phyloP scores from a whole-genome alignment of 2,113 vertebrate genomes.

The Sinocyclocheilus grahami region DNA sequence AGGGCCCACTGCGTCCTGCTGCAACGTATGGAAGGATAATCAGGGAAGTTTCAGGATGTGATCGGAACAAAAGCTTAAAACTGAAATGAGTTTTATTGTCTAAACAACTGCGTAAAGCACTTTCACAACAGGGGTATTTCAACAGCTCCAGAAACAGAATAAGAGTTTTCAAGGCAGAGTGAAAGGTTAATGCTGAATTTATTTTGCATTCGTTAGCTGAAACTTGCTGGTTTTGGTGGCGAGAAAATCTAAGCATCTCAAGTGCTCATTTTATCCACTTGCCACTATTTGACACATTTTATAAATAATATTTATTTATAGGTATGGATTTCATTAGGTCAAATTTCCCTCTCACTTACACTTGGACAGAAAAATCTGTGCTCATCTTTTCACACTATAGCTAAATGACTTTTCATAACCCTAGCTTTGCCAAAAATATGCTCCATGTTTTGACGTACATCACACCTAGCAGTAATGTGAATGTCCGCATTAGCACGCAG shows the following conservation, averaged over 20 bases:
- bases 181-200: neutral
- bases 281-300: neutral
- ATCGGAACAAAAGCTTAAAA: slow-evolving; percentile 17
- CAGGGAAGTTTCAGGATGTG: slow-evolving; percentile 31
- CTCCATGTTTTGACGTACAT: slow-evolving; percentile 64
- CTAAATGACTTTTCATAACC: slow-evolving; percentile 46
- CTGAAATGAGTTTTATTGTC: neutral
- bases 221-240: slow-evolving; percentile 13
- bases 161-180: neutral
- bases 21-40: slow-evolving; percentile 41
- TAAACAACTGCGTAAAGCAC: neutral
- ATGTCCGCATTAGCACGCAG: slow-evolving; percentile 49
- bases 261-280: neutral
- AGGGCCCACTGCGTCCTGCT: slow-evolving; percentile 40
- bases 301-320: slow-evolving; percentile 29
- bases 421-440: slow-evolving; percentile 50
- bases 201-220: neutral
- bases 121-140: slow-evolving; percentile 9
- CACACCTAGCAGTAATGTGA: slow-evolving; percentile 71
- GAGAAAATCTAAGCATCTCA: neutral
- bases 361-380: slow-evolving; percentile 42
- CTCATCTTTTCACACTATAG: slow-evolving; percentile 48
- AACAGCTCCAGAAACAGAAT: slow-evolving; percentile 28
- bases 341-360: slow-evolving; percentile 25
- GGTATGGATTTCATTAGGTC: slow-evolving; percentile 35